Base-by-base conservation (phyloP, 2,888 invertebrate genomes). In the Maniola hyperantus region DNA sequence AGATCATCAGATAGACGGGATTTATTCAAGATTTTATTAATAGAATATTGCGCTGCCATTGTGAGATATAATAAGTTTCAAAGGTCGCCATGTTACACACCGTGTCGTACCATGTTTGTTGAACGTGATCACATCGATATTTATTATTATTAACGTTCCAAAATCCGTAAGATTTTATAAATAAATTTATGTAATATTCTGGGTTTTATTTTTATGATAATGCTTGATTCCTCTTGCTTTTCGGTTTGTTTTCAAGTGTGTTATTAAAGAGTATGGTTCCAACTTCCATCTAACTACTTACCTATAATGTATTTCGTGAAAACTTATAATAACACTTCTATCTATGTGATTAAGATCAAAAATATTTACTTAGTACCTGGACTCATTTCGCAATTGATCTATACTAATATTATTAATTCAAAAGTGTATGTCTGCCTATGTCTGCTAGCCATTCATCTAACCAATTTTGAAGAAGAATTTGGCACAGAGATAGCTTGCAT, bases 21-120 rank as follows among this genome's bases (percentile, higher is more conserved):
- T 57, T 57, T 57, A 57, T 57, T 57, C 57, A 57, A 57, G 20
- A 75, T 76, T 26, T 77, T 84, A 83, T 83, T 84, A 84, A 83
- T 83, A 83, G 79, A 79, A 83, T 81, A 78, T 82, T 75, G 53
- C 67, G 74, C 69, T 67, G 71, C 77, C 78, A 80, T 83, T 82
- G 83, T 81, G 71, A 72, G 71, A 70, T 62, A 73, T 75, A 77
- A 76, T 76, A 79, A 75, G 75, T 70, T 68, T 74, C 70, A 74
- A 74, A 70, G 68, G 68, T 70, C 65, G 73, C 72, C 70, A 66
- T 58, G 71, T 70, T 64, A 77, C 66, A 79, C 79, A 79, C 77
- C 59, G 73, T 73, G 54, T 62, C 62, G 72, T 73, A 71, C 62
- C 57, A 64, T 60, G 48, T 65, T 60, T 54, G 39, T 42, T 26